These are phyloP conservation scores for Coregonus suidteri DNA, from an alignment of 2,797 vertebrate genomes.

Conservation along the genomic window DNA sequence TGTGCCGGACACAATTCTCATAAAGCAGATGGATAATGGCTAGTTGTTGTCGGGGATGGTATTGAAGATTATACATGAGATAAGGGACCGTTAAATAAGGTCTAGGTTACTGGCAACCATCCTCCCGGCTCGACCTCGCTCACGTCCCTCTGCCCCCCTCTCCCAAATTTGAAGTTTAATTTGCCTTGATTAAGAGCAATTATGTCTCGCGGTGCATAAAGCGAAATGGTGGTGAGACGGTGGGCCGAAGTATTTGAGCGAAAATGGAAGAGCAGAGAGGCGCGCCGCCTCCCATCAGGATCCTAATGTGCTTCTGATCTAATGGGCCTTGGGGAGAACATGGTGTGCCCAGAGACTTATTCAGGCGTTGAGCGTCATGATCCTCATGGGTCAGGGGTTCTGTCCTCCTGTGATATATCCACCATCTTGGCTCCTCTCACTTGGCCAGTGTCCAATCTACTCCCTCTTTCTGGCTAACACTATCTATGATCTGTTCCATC, in stretches of 20 bases:
- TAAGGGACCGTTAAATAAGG: slow-evolving; percentile 79
- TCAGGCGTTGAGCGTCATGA: slow-evolving; percentile 50
- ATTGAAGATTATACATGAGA: slow-evolving; percentile 80
- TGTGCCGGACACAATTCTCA: slow-evolving; percentile 67
- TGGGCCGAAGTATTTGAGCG: slow-evolving; percentile 74
- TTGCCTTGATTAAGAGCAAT: slow-evolving; percentile 82
- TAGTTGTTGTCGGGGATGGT: slow-evolving; percentile 75
- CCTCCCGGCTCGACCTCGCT: slow-evolving; percentile 59
- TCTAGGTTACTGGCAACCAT: slow-evolving; percentile 77
- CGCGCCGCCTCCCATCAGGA: slow-evolving; percentile 64
- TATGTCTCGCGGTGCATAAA: slow-evolving; percentile 74
- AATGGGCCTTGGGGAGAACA: slow-evolving; percentile 63
- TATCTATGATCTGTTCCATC: too few relatives aligned
- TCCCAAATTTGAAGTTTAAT: slow-evolving; percentile 77
- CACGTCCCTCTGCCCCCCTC: slow-evolving; percentile 45
- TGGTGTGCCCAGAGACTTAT: slow-evolving; percentile 46
- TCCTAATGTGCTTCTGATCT: slow-evolving; percentile 63
- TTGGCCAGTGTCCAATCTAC: not conserved
- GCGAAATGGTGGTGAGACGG: slow-evolving; percentile 64
- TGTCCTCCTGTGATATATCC: slow-evolving; percentile 38
- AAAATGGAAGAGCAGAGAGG: slow-evolving; percentile 61
- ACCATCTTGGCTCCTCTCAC: slow-evolving; percentile 11
- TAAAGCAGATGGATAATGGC: slow-evolving; percentile 82
- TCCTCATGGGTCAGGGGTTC: slow-evolving; percentile 59
- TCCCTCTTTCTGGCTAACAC: too few relatives aligned